Base-by-base conservation (phyloP, 2,113 vertebrate genomes). In the Actinemys pallida region DNA sequence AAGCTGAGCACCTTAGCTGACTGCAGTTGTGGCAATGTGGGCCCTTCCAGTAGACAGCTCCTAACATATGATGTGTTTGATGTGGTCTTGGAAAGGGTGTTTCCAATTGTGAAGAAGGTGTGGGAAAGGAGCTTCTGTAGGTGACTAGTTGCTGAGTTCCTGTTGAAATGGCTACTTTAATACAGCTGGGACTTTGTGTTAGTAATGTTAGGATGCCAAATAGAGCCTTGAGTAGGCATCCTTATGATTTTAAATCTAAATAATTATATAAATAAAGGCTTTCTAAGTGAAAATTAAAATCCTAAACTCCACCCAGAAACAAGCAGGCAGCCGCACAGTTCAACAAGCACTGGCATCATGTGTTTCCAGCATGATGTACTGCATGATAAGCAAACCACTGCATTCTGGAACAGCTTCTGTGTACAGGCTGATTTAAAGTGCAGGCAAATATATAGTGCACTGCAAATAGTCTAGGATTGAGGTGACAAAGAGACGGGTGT, bases 341-440 rank as follows among this genome's bases (percentile, higher is more conserved):
- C 24, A 59, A 90, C n/a, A 10, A 83, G 72, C 92, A 59, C 79
- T 11, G 25, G 35, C 27, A 47, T 47, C 45, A 27, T 78, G 25
- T 83, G 56, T 10, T 54, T 87, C 3, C 8, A 24, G 5, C 22
- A 92, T 75, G 17, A 6, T 31, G 12, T 29, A 50, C 6, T 19
- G 53, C 89, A 76, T 86, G 72, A 76, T n/a, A 69, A 88, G 3
- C 4, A 4, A 89, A 25, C 1, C n/a, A 84, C 5, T 0, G 1
- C 72, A 87, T 89, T 90, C 20, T 27, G 90, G 13, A 69, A 2
- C 42, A 10, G 59, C 31, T 91, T 86, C 1, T 5, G 78, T 83
- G 90, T 92, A 88, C 54, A 88, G 39, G 29, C 35, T 54, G 54
- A 47, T 8, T 92, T 81, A 8, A 6, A 69, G 8, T 2, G 6